These are phyloP conservation scores for Cheilosia soror DNA, from an alignment of 2,888 invertebrate genomes.

Conservation along the genomic window DNA sequence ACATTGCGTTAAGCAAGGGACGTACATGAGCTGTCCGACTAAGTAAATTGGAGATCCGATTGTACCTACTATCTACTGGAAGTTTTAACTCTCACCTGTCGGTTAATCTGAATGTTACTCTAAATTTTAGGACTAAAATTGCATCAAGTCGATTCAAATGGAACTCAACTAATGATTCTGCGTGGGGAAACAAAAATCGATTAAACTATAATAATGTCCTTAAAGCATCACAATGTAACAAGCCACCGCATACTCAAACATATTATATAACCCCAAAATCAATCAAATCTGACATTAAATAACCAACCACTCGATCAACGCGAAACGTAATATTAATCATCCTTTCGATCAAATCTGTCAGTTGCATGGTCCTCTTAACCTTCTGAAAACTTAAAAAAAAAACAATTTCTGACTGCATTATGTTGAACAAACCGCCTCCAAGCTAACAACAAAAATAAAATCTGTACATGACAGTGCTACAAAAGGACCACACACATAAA, in stretches of 20 bases:
- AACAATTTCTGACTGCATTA: conserved; percentile 28
- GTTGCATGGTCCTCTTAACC: conserved; percentile 23
- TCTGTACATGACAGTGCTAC: conserved; percentile 43
- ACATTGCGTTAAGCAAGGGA: too few relatives aligned
- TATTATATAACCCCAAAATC: conserved; percentile 15
- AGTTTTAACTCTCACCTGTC: too few relatives aligned
- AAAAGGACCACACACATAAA: conserved; percentile 18
- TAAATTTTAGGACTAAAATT: too few relatives aligned
- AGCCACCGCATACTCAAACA: neutral
- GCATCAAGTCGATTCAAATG: too few relatives aligned
- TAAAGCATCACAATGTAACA: neutral
- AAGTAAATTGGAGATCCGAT: too few relatives aligned
- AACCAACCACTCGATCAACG: conserved; percentile 41
- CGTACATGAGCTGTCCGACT: too few relatives aligned
- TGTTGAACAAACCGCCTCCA: conserved; percentile 44
- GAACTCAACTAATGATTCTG: too few relatives aligned
- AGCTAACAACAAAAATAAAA: conserved; percentile 47
- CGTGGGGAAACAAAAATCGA: too few relatives aligned
- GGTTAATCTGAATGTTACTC: too few relatives aligned
- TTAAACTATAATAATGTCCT: neutral
- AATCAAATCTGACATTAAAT: conserved; percentile 42
- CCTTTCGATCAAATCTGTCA: conserved; percentile 59
- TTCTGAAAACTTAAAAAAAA: conserved; percentile 14
- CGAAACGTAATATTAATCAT: conserved; percentile 25
- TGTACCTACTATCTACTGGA: too few relatives aligned